Conservation (phyloP, 2,888 invertebrate genomes). For the Eupithecia abbreviata region DNA sequence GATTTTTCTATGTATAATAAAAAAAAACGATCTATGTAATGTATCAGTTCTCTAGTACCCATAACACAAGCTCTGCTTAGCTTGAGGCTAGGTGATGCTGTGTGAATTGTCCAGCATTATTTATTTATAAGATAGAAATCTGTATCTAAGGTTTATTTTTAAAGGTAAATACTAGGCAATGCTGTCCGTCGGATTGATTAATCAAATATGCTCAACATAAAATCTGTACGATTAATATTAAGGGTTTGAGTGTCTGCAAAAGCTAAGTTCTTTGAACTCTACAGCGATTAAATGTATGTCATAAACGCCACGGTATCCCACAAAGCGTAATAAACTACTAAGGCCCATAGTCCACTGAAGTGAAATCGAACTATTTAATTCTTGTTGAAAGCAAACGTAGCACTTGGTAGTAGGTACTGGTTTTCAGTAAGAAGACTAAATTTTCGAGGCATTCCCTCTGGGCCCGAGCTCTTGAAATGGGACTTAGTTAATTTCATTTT, state of each 20-base stretch:
- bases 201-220: background rate
- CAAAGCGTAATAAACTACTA: slow-evolving; percentile 18
- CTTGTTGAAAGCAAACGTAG: too few relatives aligned
- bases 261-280: slow-evolving; percentile 13
- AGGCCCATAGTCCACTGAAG: background rate
- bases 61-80: too few relatives aligned
- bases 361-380: background rate
- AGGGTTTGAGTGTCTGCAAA: background rate
- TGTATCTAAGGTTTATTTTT: background rate
- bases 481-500: background rate
- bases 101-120: too few relatives aligned
- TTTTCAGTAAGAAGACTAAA: too few relatives aligned
- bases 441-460: too few relatives aligned
- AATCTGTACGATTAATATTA: background rate
- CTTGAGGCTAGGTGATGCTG: too few relatives aligned
- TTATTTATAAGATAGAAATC: background rate
- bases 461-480: background rate
- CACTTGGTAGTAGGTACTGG: too few relatives aligned
- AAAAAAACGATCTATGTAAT: too few relatives aligned
- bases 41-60: too few relatives aligned
- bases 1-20: too few relatives aligned
- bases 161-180: slow-evolving; percentile 2
- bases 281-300: slow-evolving; percentile 22
- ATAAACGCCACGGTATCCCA: slow-evolving; percentile 17
- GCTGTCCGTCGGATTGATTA: background rate